phyloP scores from a whole-genome alignment of 2,797 vertebrate species.

The Tokudaia tokunoshimensis region DNA sequence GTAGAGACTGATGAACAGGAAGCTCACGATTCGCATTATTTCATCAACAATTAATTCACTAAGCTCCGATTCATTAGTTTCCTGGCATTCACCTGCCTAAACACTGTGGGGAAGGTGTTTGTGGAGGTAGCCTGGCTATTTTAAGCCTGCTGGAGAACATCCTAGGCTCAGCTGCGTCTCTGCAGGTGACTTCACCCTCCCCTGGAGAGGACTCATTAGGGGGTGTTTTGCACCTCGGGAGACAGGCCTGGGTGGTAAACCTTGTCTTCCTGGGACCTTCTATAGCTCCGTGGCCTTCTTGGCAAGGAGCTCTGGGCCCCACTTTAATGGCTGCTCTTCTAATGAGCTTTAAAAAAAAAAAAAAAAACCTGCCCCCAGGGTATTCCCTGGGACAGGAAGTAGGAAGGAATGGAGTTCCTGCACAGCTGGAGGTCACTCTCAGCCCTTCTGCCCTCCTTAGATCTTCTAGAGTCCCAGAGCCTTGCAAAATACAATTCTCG shows the following conservation, averaged over 20 bases:
- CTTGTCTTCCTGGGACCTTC: conserved; percentile 47
- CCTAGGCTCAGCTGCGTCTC: conserved; percentile 63
- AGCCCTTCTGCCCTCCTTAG: neutral
- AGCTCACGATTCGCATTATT: conserved; percentile 78
- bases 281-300: conserved; percentile 67
- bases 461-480: neutral
- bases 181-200: conserved; percentile 76
- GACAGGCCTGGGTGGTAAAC: conserved; percentile 72
- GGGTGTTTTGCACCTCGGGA: conserved; percentile 69
- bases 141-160: conserved; percentile 71
- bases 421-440: neutral
- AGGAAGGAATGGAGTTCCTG: neutral
- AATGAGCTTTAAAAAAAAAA: conserved; percentile 59
- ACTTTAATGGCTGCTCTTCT: conserved; percentile 38
- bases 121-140: conserved; percentile 75
- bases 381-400: conserved; percentile 19
- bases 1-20: conserved; percentile 83
- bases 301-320: conserved; percentile 53
- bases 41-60: conserved; percentile 85
- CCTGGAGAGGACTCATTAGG: conserved; percentile 74
- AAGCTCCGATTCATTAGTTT: conserved; percentile 82
- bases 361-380: neutral
- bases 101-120: conserved; percentile 65
- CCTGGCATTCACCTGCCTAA: conserved; percentile 76
- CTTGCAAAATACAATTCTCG: neutral